phyloP scores from a whole-genome alignment of 2,797 vertebrate species.

The Macropus fuliginosus region DNA sequence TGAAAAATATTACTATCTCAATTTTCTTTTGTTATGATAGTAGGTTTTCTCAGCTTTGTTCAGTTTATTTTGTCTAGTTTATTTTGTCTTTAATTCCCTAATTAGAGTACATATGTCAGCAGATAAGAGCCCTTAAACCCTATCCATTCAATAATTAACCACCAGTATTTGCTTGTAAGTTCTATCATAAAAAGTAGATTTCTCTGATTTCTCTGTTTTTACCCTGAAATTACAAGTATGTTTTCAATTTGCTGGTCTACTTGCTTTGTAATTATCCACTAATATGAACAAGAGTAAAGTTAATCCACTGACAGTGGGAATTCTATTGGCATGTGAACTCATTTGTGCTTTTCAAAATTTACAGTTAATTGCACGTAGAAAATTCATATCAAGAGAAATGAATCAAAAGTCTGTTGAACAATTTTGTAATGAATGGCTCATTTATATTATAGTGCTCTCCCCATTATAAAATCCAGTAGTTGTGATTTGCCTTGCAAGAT shows the following conservation, averaged over 20 bases:
- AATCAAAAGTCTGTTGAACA: conserved; percentile 14
- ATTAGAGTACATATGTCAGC: conserved; percentile 30
- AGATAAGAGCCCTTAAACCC: conserved; percentile 47
- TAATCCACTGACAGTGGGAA: neutral
- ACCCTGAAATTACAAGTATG: neutral
- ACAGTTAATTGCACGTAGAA: conserved; percentile 25
- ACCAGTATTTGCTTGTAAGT: conserved; percentile 6
- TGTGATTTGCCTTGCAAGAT: conserved; percentile 42
- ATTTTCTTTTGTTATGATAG: conserved; percentile 18
- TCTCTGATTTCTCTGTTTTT: conserved; percentile 5
- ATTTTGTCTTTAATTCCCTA: conserved; percentile 2
- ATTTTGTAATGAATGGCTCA: conserved; percentile 53
- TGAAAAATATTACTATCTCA: conserved; percentile 48
- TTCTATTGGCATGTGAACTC: neutral
- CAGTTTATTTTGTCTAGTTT: conserved; percentile 34
- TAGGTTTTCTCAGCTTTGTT: conserved; percentile 24
- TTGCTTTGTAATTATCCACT: neutral
- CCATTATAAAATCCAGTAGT: conserved; percentile 52
- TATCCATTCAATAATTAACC: conserved; percentile 14
- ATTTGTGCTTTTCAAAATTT: conserved; percentile 35
- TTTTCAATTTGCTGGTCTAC: neutral
- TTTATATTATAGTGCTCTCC: neutral
- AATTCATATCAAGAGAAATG: neutral
- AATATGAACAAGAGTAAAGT: neutral
- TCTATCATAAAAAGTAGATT: conserved; percentile 28